Evolutionary conservation across 2,113 vertebrate species (phyloP), one percentile per base, ranked within the genome.

Genomic region (Eurystomus gularis): DNA sequence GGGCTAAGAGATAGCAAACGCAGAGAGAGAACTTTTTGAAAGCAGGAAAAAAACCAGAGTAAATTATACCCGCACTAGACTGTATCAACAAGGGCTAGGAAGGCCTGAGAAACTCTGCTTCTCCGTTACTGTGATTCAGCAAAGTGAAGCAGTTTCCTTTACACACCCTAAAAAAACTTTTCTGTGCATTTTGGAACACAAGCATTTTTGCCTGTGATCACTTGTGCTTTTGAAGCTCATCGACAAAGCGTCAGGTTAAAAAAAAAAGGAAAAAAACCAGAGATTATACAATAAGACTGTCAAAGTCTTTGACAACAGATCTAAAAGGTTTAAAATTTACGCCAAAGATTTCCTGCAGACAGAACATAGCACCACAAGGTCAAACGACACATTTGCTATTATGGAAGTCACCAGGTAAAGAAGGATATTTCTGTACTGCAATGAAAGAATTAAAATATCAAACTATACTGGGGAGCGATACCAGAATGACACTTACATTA

Each of bases 401-500:
- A 78, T 78, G 46, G 40, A 94, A 90, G 91, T 52, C 39, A 44
- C 13, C 39, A 42, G 29, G 37, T 81, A 86, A 81, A 90, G 73
- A 35, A 62, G 29, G 46, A 8, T 70, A 90, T 77, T 81, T 87
- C 46, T 26, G 81, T 24, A 89, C 6, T 52, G 31, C 57, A 90
- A 2, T 46, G 48, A 49, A 82, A 75, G 6, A 49, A 88, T 58
- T 84, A 37, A 75, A 84, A 69, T 75, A 76, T 66, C 82, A 86
- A 73, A 83, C 51, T 12, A 82, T 68, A 80, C 11, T 29, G n/a
- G 31, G 35, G 57, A 88, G 31, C 76, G 89, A 5, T 65, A 85
- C 49, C 44, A 82, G 25, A 91, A 24, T 51, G 54, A 62, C 60
- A 99, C 99, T 99, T 98, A 99, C 99, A 80, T 99, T 99, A 98